These are phyloP conservation scores for Esox masquinongy DNA, from an alignment of 2,797 vertebrate genomes.

Conservation along the genomic window DNA sequence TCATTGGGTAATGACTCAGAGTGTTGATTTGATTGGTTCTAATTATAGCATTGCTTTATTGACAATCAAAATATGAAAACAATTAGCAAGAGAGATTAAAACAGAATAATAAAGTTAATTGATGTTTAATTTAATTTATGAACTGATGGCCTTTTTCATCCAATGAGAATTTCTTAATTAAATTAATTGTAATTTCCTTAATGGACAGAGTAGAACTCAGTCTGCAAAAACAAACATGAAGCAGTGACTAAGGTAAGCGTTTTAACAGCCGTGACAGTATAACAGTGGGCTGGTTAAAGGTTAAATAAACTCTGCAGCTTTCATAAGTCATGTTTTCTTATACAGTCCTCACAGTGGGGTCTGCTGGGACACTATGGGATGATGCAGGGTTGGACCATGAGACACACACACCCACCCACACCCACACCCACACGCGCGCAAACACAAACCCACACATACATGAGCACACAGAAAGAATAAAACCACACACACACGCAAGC, in stretches of 20 bases:
- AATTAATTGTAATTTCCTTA: background rate
- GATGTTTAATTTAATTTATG: background rate
- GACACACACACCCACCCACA: background rate
- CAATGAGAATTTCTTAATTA: background rate
- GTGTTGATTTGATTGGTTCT: conserved; percentile 53
- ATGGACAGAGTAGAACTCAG: background rate
- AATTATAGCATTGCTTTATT: conserved; percentile 43
- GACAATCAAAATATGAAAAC: conserved; percentile 6
- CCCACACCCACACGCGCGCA: background rate
- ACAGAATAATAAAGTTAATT: background rate
- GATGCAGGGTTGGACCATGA: background rate
- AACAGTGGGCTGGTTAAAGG: background rate
- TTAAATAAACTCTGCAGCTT: background rate
- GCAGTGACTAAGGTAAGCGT: background rate
- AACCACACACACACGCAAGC: background rate
- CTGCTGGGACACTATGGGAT: background rate
- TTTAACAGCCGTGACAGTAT: background rate
- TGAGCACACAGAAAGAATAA: background rate
- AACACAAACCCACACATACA: background rate
- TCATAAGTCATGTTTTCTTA: background rate
- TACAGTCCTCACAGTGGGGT: background rate
- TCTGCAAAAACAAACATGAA: background rate
- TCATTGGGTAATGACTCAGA: conserved; percentile 44
- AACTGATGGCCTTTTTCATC: background rate
- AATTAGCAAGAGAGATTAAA: background rate